Percentiles rank a stretch among this genome's conserved stretches.
phyloP scores from a whole-genome alignment of 2,888 invertebrate genomes.

The Clusia tigrina region DNA sequence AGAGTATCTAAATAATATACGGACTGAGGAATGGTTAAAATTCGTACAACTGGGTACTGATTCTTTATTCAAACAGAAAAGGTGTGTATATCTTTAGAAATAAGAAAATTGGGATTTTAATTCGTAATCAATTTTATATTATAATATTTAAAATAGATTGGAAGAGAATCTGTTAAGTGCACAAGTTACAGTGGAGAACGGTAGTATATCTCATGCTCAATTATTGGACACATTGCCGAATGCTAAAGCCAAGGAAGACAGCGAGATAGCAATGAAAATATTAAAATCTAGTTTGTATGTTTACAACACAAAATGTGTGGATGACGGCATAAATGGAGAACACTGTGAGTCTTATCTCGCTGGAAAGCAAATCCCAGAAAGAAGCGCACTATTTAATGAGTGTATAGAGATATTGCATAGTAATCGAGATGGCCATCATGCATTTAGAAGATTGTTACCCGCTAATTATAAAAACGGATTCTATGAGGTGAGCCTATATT shows the following conservation, averaged over 20 bases:
- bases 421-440: slow-evolving; percentile 51
- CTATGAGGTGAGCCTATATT: slow-evolving; percentile 54
- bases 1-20: slow-evolving; percentile 33
- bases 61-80: slow-evolving; percentile 42
- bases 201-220: slow-evolving; percentile 58
- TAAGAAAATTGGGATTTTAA: neutral
- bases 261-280: slow-evolving; percentile 55
- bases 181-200: slow-evolving; percentile 54
- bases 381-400: slow-evolving; percentile 67
- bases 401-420: slow-evolving; percentile 64
- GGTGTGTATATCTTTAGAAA: slow-evolving; percentile 31
- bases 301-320: slow-evolving; percentile 53
- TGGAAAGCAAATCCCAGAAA: slow-evolving; percentile 66
- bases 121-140: too few relatives aligned
- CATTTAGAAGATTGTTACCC: slow-evolving; percentile 55
- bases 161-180: slow-evolving; percentile 52
- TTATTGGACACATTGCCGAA: slow-evolving; percentile 58
- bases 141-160: slow-evolving; percentile 41
- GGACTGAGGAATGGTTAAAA: slow-evolving; percentile 38
- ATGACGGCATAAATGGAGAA: slow-evolving; percentile 61
- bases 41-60: slow-evolving; percentile 41
- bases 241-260: slow-evolving; percentile 47
- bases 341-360: slow-evolving; percentile 72
- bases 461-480: slow-evolving; percentile 58
- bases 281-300: slow-evolving; percentile 55